phyloP scores from a whole-genome alignment of 2,797 vertebrate genomes.

The Aeoliscus strigatus region DNA sequence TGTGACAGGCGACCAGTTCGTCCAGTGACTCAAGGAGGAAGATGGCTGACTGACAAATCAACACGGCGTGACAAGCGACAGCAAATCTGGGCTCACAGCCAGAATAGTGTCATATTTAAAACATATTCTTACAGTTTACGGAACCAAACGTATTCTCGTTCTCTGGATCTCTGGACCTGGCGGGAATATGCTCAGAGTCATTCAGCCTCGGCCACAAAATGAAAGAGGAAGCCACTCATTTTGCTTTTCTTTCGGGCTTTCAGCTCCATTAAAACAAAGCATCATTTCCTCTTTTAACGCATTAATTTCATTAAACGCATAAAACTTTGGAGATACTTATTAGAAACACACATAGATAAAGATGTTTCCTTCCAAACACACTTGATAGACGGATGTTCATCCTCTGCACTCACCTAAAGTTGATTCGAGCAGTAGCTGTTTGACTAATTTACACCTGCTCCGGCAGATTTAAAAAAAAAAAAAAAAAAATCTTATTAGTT shows the following conservation, averaged over 20 bases:
- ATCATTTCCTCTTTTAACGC: too few species aligned
- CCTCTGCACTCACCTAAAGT: slow-evolving; percentile 21
- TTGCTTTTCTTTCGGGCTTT: background rate
- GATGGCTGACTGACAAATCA: too few species aligned
- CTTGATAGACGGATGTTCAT: background rate
- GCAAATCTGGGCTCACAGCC: background rate
- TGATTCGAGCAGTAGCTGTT: too few species aligned
- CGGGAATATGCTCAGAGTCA: background rate
- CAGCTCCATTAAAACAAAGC: background rate
- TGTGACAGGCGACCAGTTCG: slow-evolving; percentile 9
- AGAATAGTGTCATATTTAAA: too few species aligned
- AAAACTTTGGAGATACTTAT: too few species aligned
- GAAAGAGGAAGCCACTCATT: slow-evolving; percentile 9
- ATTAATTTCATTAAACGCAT: too few species aligned
- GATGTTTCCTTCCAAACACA: too few species aligned
- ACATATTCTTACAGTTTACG: too few species aligned
- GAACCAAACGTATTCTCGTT: too few species aligned
- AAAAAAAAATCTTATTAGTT: accelerated
- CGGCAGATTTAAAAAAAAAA: accelerated
- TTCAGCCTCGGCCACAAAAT: background rate
- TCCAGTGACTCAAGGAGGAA: slow-evolving; percentile 6
- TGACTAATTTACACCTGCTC: background rate
- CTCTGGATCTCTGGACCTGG: background rate
- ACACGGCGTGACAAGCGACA: too few species aligned
- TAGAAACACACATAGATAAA: too few species aligned